Base-by-base conservation (phyloP, 1,140 invertebrate species). In the Linepithema humile region DNA sequence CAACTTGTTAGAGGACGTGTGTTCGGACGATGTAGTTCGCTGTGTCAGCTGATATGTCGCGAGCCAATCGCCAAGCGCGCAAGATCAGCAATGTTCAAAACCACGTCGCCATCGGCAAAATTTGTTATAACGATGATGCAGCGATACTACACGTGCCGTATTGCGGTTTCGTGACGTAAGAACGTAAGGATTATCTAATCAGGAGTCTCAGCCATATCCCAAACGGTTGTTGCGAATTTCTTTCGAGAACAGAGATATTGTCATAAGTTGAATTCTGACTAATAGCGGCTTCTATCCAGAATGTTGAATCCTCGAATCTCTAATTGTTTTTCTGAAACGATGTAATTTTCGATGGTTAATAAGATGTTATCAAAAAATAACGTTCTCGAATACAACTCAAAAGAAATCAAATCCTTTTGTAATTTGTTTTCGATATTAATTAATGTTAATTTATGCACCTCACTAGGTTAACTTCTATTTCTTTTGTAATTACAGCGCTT, bases 41-140 rank as follows among this genome's bases (percentile, higher is more conserved):
- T 20, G 29, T 67, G 82, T 92, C 91, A 91, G 89, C 91, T 65
- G 89, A 92, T 78, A n/a, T 48, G 53, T 4, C 40, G 29, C 48
- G 26, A 84, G 59, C 91, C 91, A 92, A 92, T 92, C 91, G 59
- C 60, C 23, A 32, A 3, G 3, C 62, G 32, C 80, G 55, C 35
- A 83, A 77, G 38, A 53, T 83, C 83, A 5, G 59, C 65, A 15
- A 7, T 10, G 15, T 7, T 4, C 38, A 9, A n/a, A 7, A 45
- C 10, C 23, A 43, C 64, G 64, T 29, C 43, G 43, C 45, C 35
- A 32, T 35, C 10, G 10, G 23, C 4, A 10, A 6, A 29, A 43
- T n/a, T 40, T 17, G 23, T n/a, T 23, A 60, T 60, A 23, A 72
- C 1, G 23, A 60, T 60, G 53, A 74, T 60, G 6, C 38, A 60